Percentiles rank a stretch among this genome's conserved stretches.
Conservation (phyloP, 2,797 vertebrate species). For the Psittacula echo region DNA sequence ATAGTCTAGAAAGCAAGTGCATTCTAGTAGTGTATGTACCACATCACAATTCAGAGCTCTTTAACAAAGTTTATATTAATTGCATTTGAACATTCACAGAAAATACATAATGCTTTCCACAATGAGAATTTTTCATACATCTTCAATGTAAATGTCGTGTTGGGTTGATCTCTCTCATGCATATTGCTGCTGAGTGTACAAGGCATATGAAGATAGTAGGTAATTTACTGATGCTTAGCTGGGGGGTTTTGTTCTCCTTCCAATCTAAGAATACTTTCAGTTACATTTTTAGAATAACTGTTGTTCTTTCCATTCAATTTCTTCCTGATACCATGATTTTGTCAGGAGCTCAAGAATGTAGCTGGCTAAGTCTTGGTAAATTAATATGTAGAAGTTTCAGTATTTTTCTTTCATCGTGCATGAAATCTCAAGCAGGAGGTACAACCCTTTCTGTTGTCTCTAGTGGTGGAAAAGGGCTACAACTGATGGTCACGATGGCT, state of each 20-base stretch:
- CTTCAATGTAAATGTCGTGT: not conserved
- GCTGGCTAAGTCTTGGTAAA: not conserved
- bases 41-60: not conserved
- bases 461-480: not conserved
- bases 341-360: not conserved
- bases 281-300: not conserved
- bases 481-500: not conserved
- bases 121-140: not conserved
- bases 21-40: not conserved
- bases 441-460: not conserved
- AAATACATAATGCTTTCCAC: not conserved
- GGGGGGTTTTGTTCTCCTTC: not conserved
- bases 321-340: not conserved
- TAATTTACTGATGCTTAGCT: not conserved
- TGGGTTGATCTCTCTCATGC: not conserved
- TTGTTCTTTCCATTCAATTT: not conserved
- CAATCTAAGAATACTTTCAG: not conserved
- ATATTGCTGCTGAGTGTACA: not conserved
- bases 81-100: not conserved
- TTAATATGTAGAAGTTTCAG: not conserved
- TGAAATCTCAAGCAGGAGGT: not conserved
- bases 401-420: not conserved
- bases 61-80: not conserved
- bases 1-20: not conserved
- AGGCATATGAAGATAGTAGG: not conserved